phyloP scores from a whole-genome alignment of 2,888 invertebrate species.

The Diabrotica balteata region DNA sequence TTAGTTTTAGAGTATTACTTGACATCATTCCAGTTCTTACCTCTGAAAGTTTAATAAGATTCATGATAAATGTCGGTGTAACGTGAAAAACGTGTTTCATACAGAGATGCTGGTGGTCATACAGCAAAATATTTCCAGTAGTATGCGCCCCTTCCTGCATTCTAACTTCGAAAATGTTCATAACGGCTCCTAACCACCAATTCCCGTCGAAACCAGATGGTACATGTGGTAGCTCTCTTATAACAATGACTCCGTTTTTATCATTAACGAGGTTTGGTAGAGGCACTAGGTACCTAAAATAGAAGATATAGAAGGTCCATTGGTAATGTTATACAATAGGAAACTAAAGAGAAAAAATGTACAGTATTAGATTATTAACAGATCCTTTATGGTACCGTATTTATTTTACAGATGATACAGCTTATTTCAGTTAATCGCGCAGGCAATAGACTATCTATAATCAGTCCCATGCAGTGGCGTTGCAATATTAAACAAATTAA shows the following conservation, averaged over 20 bases:
- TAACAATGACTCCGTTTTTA: constrained; percentile 44
- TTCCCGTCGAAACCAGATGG: constrained; percentile 53
- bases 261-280: constrained; percentile 36
- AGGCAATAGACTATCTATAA: no score
- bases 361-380: no score
- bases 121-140: constrained; percentile 27
- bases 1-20: no score
- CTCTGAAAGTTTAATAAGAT: constrained; percentile 32
- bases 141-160: constrained; percentile 29
- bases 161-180: constrained; percentile 33
- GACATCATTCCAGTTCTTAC: constrained; percentile 32
- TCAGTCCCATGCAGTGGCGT: no score
- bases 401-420: no score
- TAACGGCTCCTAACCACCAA: constrained; percentile 30
- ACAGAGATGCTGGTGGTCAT: constrained; percentile 28
- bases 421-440: no score
- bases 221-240: constrained; percentile 50
- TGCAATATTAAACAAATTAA: no score
- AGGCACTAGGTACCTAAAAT: constrained; percentile 55
- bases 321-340: not conserved
- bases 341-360: no score
- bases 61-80: constrained; percentile 34
- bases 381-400: no score
- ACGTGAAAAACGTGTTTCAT: constrained; percentile 34
- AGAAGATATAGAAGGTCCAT: not conserved